Conservation (phyloP, 2,113 vertebrate species). For the Pelvicachromis taeniatus region DNA sequence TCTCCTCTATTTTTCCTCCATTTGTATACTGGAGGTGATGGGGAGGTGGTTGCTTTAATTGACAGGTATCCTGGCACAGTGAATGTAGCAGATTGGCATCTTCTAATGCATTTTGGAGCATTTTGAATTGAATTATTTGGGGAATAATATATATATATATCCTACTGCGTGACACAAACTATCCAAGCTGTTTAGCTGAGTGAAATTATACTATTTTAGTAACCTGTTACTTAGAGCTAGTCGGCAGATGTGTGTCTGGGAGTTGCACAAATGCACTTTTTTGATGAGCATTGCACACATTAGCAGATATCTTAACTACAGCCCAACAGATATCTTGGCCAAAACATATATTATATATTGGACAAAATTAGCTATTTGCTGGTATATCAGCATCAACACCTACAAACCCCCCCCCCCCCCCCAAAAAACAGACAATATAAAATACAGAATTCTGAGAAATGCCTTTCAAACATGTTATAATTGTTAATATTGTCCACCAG, state of each 20-base stretch:
- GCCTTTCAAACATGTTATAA: not conserved
- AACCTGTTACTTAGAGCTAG: not conserved
- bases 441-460: not conserved
- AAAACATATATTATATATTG: not conserved
- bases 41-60: not conserved
- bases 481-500: not conserved
- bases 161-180: not conserved
- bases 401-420: no score
- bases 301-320: not conserved
- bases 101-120: not conserved
- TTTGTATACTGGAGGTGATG: not conserved
- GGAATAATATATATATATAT: not conserved
- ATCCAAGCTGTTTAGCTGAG: not conserved
- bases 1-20: not conserved
- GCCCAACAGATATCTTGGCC: not conserved
- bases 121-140: not conserved
- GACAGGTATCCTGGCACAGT: not conserved
- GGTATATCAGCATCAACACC: not conserved
- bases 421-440: not conserved
- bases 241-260: not conserved
- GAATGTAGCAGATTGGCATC: not conserved
- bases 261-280: not conserved
- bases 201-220: not conserved
- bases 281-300: not conserved
- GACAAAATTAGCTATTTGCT: not conserved